Base-by-base conservation (phyloP, 1,140 invertebrate species). In the Agrypnia vestita region DNA sequence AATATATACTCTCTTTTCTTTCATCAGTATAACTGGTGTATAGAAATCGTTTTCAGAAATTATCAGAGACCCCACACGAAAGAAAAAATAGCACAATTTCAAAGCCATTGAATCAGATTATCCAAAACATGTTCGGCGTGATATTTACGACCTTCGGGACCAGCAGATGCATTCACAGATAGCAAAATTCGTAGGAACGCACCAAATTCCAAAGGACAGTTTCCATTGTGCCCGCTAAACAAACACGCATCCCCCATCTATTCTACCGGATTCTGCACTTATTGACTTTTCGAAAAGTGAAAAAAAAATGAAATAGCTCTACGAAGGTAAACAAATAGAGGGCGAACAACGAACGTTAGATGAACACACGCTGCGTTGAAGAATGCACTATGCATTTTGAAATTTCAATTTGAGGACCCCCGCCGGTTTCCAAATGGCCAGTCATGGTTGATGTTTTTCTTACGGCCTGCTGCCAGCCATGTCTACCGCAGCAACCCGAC, bases 341-440 rank as follows among this genome's bases (percentile, higher is more conserved):
- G 19, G 59, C 35, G 76, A 76, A 80, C 49, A 80, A 80, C 43
- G 74, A 80, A 78, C 78, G 69, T 62, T 76, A 64, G 81, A 53
- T 44, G 80, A 47, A 67, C 80, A 51, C 82, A 82, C 76, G 78
- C 80, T 81, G 71, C 44, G 81, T 19, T 46, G 64, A 12, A 75
- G 71, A 80, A 82, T 80, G 62, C 49, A 17, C 47, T 80, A 17
- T 46, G 73, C 76, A 76, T 80, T 80, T 83, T 83, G 82, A 83
- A 80, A 83, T 80, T 83, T 83, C 82, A 83, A 83, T 83, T 83
- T 80, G 76, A 49, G 72, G 61, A 55, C 62, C 78, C 82, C 82
- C 79, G 82, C 62, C 13, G 82, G 72, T 25, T 78, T 71, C 56
- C 19, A 78, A 78, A 78, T 43, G 49, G 76, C 9, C 64, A 59